Evolutionary conservation across 2,888 invertebrate genomes (phyloP), one percentile per base, ranked within the genome.

Genomic region (Amblyjoppa proteus): DNA sequence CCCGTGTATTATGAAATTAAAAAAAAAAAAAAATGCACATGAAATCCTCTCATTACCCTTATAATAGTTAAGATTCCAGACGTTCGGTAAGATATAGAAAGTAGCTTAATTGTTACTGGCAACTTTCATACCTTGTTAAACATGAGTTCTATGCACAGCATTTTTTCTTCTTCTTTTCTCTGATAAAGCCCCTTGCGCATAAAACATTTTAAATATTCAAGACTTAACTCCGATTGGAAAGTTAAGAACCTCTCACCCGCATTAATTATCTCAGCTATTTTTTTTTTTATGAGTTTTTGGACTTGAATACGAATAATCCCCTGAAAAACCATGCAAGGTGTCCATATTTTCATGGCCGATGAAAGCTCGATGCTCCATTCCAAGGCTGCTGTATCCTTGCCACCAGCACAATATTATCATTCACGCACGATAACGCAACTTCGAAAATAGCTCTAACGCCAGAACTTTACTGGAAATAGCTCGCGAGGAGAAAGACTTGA

Each of bases 401-500:
- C n/a, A 20, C 7, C n/a, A 4, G 41, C 38, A 76, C 38, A 76
- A 66, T 66, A 76, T 34, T 25, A n/a, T 68, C 51, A 38, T 25
- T 28, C 1, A 6, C 25, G 76, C 64, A 34, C 77, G 51, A 81
- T 74, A 74, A 53, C 45, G 49, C 41, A 75, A 76, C 66, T 80
- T 80, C 75, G 66, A 80, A 85, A 82, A 82, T 82, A 71, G 45
- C 38, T 76, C 58, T 68, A 51, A 45, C 51, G 49, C 61, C 73
- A 38, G 38, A 56, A 82, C 49, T 74, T 81, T 80, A 74, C 82
- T 68, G 79, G 64, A 78, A 79, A 81, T 81, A 81, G 84, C 84
- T 84, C 81, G 20, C 38, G 58, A 61, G 81, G 41, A 76, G 84
- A 84, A 69, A 80, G 85, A 76, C 85, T 85, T 68, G 79, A 85